phyloP scores from a whole-genome alignment of 1,140 invertebrate species.

The Nasonia longicornis region DNA sequence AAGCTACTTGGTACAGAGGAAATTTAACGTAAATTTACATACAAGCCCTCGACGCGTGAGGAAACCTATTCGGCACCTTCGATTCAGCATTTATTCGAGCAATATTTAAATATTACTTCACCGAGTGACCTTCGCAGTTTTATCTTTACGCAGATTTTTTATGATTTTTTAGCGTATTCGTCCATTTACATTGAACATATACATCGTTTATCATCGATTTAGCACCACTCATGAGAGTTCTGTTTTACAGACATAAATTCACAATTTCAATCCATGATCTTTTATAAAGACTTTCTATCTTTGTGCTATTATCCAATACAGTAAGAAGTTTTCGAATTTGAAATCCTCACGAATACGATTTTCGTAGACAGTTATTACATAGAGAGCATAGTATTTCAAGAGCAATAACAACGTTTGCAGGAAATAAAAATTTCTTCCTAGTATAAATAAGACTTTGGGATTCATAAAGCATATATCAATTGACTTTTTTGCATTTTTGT shows the following conservation, averaged over 20 bases:
- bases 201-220: neutral
- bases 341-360: neutral
- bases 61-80: constrained; percentile 6
- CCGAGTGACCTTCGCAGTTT: neutral
- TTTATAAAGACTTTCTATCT: neutral
- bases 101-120: neutral
- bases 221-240: constrained; percentile 1
- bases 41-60: neutral
- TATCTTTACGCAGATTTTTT: neutral
- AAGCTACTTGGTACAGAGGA: constrained; percentile 7
- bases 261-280: neutral
- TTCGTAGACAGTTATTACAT: neutral
- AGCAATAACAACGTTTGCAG: neutral
- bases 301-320: constrained; percentile 1
- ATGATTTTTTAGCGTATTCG: neutral
- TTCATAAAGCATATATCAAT: neutral
- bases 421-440: neutral
- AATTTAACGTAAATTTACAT: constrained; percentile 4
- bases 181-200: neutral
- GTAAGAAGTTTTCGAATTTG: neutral
- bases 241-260: constrained; percentile 1
- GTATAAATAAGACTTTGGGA: neutral
- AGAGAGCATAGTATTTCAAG: neutral
- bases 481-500: neutral
- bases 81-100: neutral